phyloP scores from a whole-genome alignment of 2,797 vertebrate species.

The Etheostoma perlongum region DNA sequence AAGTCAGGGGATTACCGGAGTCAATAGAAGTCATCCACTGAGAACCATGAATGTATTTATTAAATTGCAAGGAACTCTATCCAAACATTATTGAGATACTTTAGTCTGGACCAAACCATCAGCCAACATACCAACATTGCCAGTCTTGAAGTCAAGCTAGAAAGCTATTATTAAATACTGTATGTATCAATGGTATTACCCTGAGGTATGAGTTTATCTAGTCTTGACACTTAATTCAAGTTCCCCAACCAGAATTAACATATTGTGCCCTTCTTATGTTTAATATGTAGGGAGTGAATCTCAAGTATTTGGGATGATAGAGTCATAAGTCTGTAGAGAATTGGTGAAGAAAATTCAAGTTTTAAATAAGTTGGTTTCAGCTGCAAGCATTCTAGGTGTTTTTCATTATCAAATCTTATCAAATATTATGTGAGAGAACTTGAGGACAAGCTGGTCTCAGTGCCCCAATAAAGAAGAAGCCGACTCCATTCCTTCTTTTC shows the following conservation, averaged over 20 bases:
- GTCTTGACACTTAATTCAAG: neutral
- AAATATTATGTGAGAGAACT: constrained; percentile 31
- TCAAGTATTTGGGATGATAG: constrained; percentile 7
- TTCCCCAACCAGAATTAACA: neutral
- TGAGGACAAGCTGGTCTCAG: constrained; percentile 49
- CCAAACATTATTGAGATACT: neutral
- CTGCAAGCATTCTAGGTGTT: constrained; percentile 15
- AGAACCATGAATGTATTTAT: neutral
- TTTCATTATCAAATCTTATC: constrained; percentile 1
- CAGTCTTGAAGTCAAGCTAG: neutral
- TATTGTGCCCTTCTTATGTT: neutral
- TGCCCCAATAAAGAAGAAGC: constrained; percentile 33
- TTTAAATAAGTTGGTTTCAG: constrained; percentile 27
- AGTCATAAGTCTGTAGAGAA: neutral
- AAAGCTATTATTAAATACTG: too few relatives aligned
- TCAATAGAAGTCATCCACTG: neutral
- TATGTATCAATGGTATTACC: neutral
- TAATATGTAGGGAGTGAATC: constrained; percentile 11
- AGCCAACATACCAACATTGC: neutral
- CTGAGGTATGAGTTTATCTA: neutral
- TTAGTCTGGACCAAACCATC: neutral
- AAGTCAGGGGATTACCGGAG: neutral
- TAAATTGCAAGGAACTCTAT: neutral
- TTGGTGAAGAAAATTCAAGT: neutral
- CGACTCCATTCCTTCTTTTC: constrained; percentile 48